These are phyloP conservation scores for Anthoscopus minutus DNA, from an alignment of 2,113 vertebrate species.

Conservation along the genomic window DNA sequence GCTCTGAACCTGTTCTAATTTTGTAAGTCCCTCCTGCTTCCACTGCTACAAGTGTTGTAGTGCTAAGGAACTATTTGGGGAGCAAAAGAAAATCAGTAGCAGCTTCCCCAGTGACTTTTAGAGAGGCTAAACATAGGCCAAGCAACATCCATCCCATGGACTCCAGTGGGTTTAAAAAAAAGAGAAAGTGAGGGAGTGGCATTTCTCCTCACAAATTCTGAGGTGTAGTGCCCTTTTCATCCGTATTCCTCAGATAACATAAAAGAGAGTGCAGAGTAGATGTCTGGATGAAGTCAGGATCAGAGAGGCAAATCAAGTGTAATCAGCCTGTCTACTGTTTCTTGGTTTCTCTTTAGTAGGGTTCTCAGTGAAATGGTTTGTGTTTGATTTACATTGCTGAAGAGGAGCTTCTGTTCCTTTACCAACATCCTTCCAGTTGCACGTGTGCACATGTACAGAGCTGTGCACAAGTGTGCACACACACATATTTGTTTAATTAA, in stretches of 20 bases:
- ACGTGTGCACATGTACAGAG: rapidly evolving
- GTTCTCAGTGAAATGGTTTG: not conserved
- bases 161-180: not conserved
- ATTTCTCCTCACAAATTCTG: not conserved
- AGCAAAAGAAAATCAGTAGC: not conserved
- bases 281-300: not conserved
- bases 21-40: not conserved
- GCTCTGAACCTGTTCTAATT: not conserved
- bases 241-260: not conserved
- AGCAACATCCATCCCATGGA: not conserved
- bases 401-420: not conserved
- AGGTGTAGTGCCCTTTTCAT: not conserved
- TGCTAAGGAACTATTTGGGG: not conserved
- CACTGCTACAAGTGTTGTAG: not conserved
- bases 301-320: not conserved
- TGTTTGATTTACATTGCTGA: not conserved
- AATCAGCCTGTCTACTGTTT: not conserved
- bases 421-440: not conserved
- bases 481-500: not conserved
- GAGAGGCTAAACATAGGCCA: not conserved
- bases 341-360: not conserved
- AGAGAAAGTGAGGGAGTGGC: not conserved
- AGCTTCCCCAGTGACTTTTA: not conserved
- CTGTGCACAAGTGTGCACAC: not conserved
- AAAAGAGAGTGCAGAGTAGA: not conserved